Conservation (phyloP, 1,140 invertebrate species). For the Oscheius sp. region DNA sequence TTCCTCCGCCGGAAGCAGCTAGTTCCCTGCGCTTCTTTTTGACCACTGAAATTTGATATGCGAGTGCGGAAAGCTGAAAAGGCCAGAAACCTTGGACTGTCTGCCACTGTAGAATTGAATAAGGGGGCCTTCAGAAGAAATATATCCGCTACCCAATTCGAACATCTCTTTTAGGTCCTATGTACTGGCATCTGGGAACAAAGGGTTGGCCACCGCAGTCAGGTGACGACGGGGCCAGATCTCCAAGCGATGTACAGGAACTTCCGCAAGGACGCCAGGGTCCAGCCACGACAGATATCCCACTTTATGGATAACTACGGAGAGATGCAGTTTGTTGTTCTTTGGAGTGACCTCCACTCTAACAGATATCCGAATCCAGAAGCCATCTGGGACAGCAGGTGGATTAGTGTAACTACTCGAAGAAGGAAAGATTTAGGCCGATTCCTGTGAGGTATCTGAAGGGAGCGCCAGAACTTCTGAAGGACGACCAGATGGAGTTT, state of each 20-base stretch:
- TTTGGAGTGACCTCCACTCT: constrained; percentile 56
- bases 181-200: constrained; percentile 60
- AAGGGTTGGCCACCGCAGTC: constrained; percentile 46
- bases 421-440: constrained; percentile 23
- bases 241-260: constrained; percentile 44
- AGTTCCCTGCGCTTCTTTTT: too few relatives aligned
- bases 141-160: too few relatives aligned
- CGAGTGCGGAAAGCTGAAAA: too few relatives aligned
- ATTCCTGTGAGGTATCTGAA: constrained; percentile 52
- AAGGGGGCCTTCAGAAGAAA: too few relatives aligned
- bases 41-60: too few relatives aligned
- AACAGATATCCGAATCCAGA: constrained; percentile 53
- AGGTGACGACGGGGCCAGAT: constrained; percentile 52
- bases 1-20: too few relatives aligned
- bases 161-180: constrained; percentile 50
- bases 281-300: constrained; percentile 56
- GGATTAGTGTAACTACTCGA: not conserved
- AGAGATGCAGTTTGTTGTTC: constrained; percentile 49
- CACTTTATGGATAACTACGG: constrained; percentile 48
- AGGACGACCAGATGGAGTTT: constrained; percentile 50
- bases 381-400: constrained; percentile 53
- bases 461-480: constrained; percentile 48
- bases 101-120: too few relatives aligned
- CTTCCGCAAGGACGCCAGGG: not conserved
- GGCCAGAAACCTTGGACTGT: too few relatives aligned